Evolutionary conservation across 2,797 vertebrate genomes (phyloP).

Genomic region (Phrynocephalus forsythii): DNA sequence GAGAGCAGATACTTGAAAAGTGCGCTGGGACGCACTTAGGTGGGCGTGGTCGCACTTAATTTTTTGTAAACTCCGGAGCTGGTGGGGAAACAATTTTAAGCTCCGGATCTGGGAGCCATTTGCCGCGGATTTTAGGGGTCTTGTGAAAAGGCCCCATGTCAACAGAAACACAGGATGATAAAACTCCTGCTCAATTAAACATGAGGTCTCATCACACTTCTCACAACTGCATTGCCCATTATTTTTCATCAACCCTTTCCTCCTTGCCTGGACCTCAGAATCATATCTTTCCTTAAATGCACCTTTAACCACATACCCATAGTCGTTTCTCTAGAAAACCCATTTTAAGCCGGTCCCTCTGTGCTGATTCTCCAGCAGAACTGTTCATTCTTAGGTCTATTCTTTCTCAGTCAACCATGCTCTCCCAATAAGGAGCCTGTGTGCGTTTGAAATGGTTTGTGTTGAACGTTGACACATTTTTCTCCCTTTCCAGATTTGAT

Average conservation of each 20-base stretch:
- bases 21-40: no score
- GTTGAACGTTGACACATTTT: constrained; percentile 42
- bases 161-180: constrained; percentile 37
- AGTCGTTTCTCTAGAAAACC: constrained; percentile 54
- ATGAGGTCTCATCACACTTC: constrained; percentile 43
- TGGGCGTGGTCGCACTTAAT: no score
- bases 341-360: constrained; percentile 29
- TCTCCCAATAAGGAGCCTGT: constrained; percentile 31
- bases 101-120: no score
- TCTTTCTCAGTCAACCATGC: background rate
- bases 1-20: no score
- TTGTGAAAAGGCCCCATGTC: background rate
- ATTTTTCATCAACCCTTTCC: constrained; percentile 60
- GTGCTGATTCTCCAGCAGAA: constrained; percentile 35
- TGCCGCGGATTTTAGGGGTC: no score
- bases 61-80: no score
- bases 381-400: constrained; percentile 40
- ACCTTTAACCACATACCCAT: constrained; percentile 27
- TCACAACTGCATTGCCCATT: constrained; percentile 53
- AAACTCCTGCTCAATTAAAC: constrained; percentile 63
- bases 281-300: constrained; percentile 47
- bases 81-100: no score
- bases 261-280: constrained; percentile 36
- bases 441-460: accelerated
- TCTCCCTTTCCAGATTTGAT: constrained; percentile 39